These are phyloP conservation scores for Monochamus saltuarius DNA, from an alignment of 1,140 invertebrate species.

Conservation along the genomic window DNA sequence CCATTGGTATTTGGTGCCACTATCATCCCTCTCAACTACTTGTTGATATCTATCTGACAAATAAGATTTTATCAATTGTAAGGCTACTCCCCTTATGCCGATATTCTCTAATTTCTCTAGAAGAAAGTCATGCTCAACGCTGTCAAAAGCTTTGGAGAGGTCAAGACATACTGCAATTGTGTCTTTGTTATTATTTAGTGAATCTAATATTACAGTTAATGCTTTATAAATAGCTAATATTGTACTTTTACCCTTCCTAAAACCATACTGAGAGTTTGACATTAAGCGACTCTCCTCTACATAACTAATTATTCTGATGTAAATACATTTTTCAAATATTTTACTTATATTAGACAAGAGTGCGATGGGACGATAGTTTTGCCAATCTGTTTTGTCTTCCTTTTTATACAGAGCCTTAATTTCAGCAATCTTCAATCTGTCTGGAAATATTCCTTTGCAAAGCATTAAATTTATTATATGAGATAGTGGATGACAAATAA, in stretches of 20 bases:
- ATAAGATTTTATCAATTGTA: slow-evolving; percentile 5
- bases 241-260: neutral
- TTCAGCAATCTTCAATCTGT: too few species aligned
- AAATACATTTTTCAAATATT: neutral
- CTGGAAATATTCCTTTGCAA: too few species aligned
- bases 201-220: neutral
- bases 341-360: too few species aligned
- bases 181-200: slow-evolving; percentile 1
- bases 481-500: too few species aligned
- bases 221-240: neutral
- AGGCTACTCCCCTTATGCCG: slow-evolving; percentile 5
- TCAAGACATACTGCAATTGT: neutral
- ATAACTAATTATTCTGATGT: neutral
- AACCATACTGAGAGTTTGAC: neutral
- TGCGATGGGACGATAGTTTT: too few species aligned
- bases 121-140: neutral
- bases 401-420: too few species aligned
- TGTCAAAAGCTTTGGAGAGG: slow-evolving; percentile 5
- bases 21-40: neutral
- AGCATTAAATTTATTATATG: too few species aligned
- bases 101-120: slow-evolving; percentile 1
- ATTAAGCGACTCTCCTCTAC: neutral
- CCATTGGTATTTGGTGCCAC: neutral
- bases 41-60: slow-evolving; percentile 8
- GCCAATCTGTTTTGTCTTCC: too few species aligned